Evolutionary conservation across 2,888 invertebrate genomes (phyloP).

Genomic region (Agriotes lineatus): DNA sequence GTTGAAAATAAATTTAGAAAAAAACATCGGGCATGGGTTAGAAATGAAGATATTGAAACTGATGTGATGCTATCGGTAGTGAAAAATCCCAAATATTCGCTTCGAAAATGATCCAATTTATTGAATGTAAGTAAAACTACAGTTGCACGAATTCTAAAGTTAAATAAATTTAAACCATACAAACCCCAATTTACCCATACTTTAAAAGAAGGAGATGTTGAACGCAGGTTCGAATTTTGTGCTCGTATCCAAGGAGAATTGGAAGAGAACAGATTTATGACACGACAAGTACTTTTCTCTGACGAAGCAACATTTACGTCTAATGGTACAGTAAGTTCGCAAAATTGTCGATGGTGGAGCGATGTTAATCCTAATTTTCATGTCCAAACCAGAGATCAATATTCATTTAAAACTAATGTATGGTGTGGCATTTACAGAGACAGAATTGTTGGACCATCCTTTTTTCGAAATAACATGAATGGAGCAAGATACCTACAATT

Average conservation of each 20-base stretch:
- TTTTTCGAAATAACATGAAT: constrained; percentile 9
- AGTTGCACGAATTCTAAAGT: background rate
- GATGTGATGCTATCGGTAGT: no score
- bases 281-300: constrained; percentile 11
- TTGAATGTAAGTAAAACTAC: no score
- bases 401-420: constrained; percentile 21
- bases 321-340: constrained; percentile 3
- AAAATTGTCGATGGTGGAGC: constrained; percentile 21
- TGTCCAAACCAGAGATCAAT: constrained; percentile 5
- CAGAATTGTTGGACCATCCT: constrained; percentile 10
- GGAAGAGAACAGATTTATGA: constrained; percentile 2
- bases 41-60: no score
- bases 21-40: no score
- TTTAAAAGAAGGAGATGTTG: constrained; percentile 10
- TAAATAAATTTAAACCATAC: background rate
- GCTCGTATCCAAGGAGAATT: constrained; percentile 5
- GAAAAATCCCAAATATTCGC: no score
- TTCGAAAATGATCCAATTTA: no score
- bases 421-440: constrained; percentile 22
- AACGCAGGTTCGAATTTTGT: constrained; percentile 1
- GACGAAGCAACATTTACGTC: constrained; percentile 15
- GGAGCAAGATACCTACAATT: constrained; percentile 9
- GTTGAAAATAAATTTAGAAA: no score
- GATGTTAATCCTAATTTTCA: constrained; percentile 9
- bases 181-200: constrained; percentile 2